Evolutionary conservation across 2,113 vertebrate species (phyloP), one percentile per base, ranked within the genome.

Genomic region (Galemys pyrenaicus): DNA sequence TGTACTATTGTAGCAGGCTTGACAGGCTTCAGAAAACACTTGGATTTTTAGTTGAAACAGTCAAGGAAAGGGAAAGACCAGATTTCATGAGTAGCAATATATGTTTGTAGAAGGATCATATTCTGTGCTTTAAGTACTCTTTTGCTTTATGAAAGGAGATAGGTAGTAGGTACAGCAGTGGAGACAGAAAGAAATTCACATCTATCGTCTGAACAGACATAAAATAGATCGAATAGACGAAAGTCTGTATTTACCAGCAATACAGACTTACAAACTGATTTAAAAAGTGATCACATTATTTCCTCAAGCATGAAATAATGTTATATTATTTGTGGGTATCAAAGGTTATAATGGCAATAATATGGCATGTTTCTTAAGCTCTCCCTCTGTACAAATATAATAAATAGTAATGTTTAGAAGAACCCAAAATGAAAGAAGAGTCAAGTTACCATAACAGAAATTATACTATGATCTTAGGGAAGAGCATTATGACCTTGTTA

Each of bases 31-130:
- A 91, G 96, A 94, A 97, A 87, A 75, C 95, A 67, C 74, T 97
- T 94, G 35, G 89, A 71, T 92, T 94, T 91, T 82, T 89, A 95
- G 91, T 83, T 84, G 77, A 95, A 85, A 77, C 56, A 56, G 73
- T 83, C 93, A 94, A 73, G 15, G 54, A 97, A 96, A 95, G 75
- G 90, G 71, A 97, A 98, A 96, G 94, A 56, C 78, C 92, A 93
- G 32, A 35, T 94, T 94, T 96, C 87, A 95, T 92, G 81, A 96
- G 70, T 62, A 93, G 80, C 85, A 96, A 78, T 91, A 83, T 94
- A 84, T 49, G 39, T 91, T 91, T 90, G 80, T 83, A 95, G 65
- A 87, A 70, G 74, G 77, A 91, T 70, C 71, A 77, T 78, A 91
- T 82, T 94, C 87, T 92, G 85, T 91, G 30, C 81, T 39, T 74